Percentiles rank a stretch among this genome's conserved stretches.
Evolutionary conservation across 1,140 invertebrate genomes (phyloP).

Genomic region (Drosophila saltans): DNA sequence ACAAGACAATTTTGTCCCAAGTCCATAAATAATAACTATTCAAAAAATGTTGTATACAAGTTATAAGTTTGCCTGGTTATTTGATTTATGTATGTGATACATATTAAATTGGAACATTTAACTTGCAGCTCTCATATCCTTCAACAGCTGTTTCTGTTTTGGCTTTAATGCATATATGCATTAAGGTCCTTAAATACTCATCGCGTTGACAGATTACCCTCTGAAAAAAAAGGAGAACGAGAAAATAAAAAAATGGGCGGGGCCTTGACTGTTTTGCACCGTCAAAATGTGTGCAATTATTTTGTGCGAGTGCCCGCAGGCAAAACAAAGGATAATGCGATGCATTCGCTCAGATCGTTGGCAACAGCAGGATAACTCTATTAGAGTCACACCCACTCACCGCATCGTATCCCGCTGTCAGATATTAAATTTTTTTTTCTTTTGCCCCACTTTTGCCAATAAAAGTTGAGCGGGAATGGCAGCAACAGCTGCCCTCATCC

Average conservation of each 20-base stretch:
- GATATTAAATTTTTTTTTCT: constrained; percentile 70
- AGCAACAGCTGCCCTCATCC: neutral
- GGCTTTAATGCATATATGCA: constrained; percentile 53
- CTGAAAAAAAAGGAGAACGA: neutral
- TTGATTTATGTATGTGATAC: neutral
- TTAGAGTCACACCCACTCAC: constrained; percentile 46
- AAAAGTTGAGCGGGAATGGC: constrained; percentile 47
- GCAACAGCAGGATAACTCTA: constrained; percentile 65
- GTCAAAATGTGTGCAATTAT: constrained; percentile 50
- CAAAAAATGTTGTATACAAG: neutral
- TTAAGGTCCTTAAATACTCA: constrained; percentile 51
- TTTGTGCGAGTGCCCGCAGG: constrained; percentile 45
- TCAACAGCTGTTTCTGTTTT: constrained; percentile 12
- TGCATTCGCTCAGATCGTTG: constrained; percentile 64
- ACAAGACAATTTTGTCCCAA: no score
- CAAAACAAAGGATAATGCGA: constrained; percentile 63
- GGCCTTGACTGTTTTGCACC: neutral
- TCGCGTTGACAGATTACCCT: constrained; percentile 45
- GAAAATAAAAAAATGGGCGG: neutral
- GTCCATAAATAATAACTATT: neutral
- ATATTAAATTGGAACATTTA: neutral
- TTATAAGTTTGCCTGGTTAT: neutral
- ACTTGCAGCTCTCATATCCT: constrained; percentile 5
- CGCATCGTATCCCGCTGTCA: constrained; percentile 32
- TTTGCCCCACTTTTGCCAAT: constrained; percentile 39